Evolutionary conservation across 1,140 invertebrate species (phyloP).

Genomic region (Brachionus sp.): DNA sequence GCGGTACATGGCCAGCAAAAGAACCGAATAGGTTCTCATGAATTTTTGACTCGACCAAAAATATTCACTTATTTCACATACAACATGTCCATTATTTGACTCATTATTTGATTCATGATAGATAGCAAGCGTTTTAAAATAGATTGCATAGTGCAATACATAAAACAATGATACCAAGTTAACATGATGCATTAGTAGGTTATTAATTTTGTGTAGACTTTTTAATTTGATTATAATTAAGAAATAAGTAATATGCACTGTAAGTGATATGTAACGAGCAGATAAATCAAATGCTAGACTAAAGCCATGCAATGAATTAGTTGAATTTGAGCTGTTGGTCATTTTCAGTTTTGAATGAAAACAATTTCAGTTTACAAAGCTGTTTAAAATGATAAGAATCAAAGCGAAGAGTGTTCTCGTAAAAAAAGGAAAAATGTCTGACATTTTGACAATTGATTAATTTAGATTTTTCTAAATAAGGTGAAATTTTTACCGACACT

Average conservation of each 20-base stretch:
- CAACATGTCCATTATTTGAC: not conserved
- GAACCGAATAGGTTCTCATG: not conserved
- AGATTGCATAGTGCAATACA: not conserved
- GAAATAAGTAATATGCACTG: not conserved
- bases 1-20: not conserved
- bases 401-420: too few species aligned
- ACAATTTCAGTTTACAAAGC: too few species aligned
- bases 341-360: too few species aligned
- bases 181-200: not conserved
- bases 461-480: too few species aligned
- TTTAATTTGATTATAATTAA: not conserved
- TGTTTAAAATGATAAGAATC: too few species aligned
- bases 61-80: not conserved
- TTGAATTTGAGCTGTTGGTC: too few species aligned
- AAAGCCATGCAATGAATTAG: too few species aligned
- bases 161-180: not conserved
- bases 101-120: not conserved
- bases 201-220: not conserved
- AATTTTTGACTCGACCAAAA: not conserved
- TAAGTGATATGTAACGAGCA: not conserved
- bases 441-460: too few species aligned
- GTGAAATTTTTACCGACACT: too few species aligned
- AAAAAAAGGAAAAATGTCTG: too few species aligned
- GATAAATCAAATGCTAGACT: not conserved
- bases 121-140: not conserved